Conservation (phyloP, 2,113 vertebrate species). For the Myiozetetes cayanensis region DNA sequence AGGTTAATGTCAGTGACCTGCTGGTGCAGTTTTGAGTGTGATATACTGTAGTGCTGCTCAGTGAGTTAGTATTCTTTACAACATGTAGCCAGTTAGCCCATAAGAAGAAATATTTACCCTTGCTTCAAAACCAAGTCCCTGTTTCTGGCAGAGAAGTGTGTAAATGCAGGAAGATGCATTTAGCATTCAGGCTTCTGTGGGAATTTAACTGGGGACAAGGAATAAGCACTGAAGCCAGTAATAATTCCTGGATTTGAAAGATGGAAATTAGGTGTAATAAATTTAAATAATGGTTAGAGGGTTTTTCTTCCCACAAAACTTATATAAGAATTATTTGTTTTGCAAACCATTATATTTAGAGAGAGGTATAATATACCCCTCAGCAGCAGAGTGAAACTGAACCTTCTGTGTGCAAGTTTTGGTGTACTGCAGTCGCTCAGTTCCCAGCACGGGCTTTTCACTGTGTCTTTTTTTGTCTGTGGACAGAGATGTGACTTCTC, state of each 20-base stretch:
- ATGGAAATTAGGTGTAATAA: background rate
- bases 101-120: background rate
- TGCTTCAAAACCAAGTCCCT: background rate
- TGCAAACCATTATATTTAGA: background rate
- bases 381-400: background rate
- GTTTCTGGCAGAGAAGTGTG: background rate
- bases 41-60: background rate
- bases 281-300: background rate
- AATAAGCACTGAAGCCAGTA: background rate
- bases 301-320: fast-evolving
- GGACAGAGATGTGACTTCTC: background rate
- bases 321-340: background rate
- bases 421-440: background rate
- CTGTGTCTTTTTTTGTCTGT: background rate
- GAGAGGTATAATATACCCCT: background rate
- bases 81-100: background rate
- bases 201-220: background rate
- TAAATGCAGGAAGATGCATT: background rate
- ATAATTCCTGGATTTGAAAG: background rate
- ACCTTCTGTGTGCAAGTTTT: background rate
- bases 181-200: background rate
- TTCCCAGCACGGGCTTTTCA: background rate
- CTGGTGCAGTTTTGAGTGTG: background rate
- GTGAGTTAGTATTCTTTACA: background rate
- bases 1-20: background rate